Evolutionary conservation across 2,888 invertebrate species (phyloP), one percentile per base, ranked within the genome.

Genomic region (Eudemis profundana): DNA sequence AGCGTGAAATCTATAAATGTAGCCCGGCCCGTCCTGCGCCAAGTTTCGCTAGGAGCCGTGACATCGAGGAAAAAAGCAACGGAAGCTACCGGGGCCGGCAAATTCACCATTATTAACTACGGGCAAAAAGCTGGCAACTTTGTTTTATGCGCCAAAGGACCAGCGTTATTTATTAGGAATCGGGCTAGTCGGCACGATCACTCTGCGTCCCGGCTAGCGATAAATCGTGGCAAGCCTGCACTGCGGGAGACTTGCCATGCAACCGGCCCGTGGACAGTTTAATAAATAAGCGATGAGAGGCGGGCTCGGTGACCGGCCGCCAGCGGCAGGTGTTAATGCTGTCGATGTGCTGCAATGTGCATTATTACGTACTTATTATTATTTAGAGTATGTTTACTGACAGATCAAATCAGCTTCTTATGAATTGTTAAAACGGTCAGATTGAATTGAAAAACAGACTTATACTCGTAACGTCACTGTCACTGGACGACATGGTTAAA

Each of bases 111-210:
- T 64, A 64, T 64, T 64, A 59, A 59, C 64, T 64, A 40, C 53
- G 53, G 51, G 50, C 65, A 65, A 65, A 65, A 65, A 65, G 65
- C 65, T 40, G 19, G 60, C 51, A 65, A 65, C 46, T 65, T 72
- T 77, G 69, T 72, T 78, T 72, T 70, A 70, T 74, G 73, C 73
- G 69, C 69, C 75, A 79, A 76, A 78, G 74, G 77, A 75, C 81
- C 77, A 73, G 74, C 76, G 86, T 86, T 86, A 87, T 89, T 89
- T 87, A 89, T 87, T 84, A 84, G 86, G 79, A 82, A 85, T 83
- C 77, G 78, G 78, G 76, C 72, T 75, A 79, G 82, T 84, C 80
- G 82, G 81, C 83, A 78, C 84, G 83, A 85, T 86, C 85, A 82
- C 76, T 84, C 83, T 76, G 78, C 75, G 81, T 81, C 78, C 75